Base-by-base conservation (phyloP, 2,888 invertebrate species). In the Harpalus rufipes region DNA sequence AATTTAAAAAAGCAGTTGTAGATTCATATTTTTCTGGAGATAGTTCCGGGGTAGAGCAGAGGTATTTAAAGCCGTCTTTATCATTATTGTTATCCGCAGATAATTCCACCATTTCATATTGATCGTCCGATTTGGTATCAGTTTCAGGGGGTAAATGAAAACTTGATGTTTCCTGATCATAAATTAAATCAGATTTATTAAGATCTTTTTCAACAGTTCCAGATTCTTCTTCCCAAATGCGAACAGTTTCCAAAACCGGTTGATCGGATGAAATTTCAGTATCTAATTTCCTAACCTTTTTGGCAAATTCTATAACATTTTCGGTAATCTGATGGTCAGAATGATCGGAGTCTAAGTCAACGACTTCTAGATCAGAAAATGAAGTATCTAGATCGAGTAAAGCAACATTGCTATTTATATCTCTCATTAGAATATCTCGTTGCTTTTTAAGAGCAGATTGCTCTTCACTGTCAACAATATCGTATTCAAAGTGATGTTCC, bases 301-400 rank as follows among this genome's bases (percentile, higher is more conserved):
- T 61, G 12, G 80, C 80, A 18, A 80, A 80, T 8, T 80, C 63
- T 18, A 80, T 61, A 8, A 80, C 80, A 12, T 80, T 80, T 14
- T 80, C 61, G 12, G 80, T 16, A 21, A 80, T 12, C 7, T 56
- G 78, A n/a, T 25, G 25, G 7, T 81, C 81, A 1, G 25, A 79
- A 1, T 16, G 14, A 10, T 61, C 61, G 3, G 39, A 56, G 18
- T 83, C 83, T n/a, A 16, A 16, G 8, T 61, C 59, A 39, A 83
- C 10, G 8, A 56, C 78, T 65, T 84, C 84, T 32, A 84, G 18
- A 78, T 84, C 84, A 41, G 84, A 84, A 21, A 84, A 78, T 4
- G 78, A 78, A 2, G 41, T 78, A 39, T 78, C 78, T 25, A 61
- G 12, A 10, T 76, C 63, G 6, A 84, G 18, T 32, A 83, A n/a